These are phyloP conservation scores for Harlomillsia oculata DNA, from an alignment of 1,140 invertebrate genomes.

Conservation along the genomic window DNA sequence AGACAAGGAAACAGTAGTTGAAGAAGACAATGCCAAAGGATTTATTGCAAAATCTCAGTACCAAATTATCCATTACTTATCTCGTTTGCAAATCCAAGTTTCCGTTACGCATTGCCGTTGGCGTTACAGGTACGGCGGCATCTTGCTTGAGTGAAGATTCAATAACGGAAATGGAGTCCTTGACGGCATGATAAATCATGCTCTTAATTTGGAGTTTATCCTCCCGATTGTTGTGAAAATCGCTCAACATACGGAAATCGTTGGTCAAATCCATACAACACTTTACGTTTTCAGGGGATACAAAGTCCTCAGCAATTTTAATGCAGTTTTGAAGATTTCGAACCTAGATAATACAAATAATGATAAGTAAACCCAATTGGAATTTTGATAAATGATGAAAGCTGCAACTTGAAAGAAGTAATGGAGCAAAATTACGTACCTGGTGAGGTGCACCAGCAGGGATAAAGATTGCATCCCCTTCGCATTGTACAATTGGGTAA, in stretches of 20 bases:
- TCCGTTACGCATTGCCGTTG: too few species aligned
- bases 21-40: too few species aligned
- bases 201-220: slow-evolving; percentile 98
- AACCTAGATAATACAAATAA: slow-evolving; percentile 49
- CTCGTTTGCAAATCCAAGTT: too few species aligned
- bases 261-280: slow-evolving; percentile 94
- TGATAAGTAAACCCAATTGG: neutral
- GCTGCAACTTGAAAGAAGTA: neutral
- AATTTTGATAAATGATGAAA: neutral
- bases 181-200: slow-evolving; percentile 95
- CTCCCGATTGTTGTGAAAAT: slow-evolving; percentile 91
- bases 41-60: too few species aligned
- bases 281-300: slow-evolving; percentile 91
- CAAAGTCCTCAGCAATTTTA: slow-evolving; percentile 96
- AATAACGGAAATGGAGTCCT: slow-evolving; percentile 72
- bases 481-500: slow-evolving; percentile 91
- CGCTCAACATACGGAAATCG: slow-evolving; percentile 88
- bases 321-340: slow-evolving; percentile 94
- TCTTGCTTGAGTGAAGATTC: too few species aligned
- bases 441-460: slow-evolving; percentile 96
- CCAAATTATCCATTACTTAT: too few species aligned
- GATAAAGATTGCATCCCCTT: slow-evolving; percentile 94
- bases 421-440: slow-evolving; percentile 38
- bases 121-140: too few species aligned
- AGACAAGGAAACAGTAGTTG: too few species aligned